phyloP scores from a whole-genome alignment of 2,797 vertebrate species.

The Holocentrus rufus region DNA sequence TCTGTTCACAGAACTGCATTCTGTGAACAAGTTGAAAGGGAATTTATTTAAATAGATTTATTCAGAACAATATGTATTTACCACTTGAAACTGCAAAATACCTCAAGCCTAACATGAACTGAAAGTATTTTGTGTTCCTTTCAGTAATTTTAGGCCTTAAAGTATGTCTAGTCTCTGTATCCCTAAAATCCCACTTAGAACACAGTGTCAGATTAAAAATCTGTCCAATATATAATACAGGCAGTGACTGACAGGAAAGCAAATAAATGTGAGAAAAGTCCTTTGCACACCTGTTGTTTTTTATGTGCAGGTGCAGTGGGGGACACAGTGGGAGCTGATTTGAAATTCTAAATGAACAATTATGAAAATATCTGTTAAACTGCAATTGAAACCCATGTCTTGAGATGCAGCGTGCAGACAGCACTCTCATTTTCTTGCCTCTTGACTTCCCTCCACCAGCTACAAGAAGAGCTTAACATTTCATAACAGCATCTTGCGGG shows the following conservation, averaged over 20 bases:
- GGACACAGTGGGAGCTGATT: too few species aligned
- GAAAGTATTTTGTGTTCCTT: too few species aligned
- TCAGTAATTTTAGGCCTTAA: not conserved
- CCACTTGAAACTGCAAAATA: too few species aligned
- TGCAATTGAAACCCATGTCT: slow-evolving; percentile 30
- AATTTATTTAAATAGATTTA: not conserved
- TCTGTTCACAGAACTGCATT: not conserved
- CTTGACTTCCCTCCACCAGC: too few species aligned
- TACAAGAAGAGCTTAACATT: too few species aligned
- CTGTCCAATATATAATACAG: slow-evolving; percentile 4
- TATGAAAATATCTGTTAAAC: slow-evolving; percentile 1
- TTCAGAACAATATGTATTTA: not conserved
- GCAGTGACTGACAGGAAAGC: slow-evolving; percentile 37
- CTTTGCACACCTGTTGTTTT: too few species aligned
- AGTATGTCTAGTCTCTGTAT: not conserved
- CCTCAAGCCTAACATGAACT: too few species aligned
- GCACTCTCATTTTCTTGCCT: too few species aligned
- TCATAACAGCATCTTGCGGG: too few species aligned
- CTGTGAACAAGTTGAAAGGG: not conserved
- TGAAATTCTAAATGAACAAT: too few species aligned
- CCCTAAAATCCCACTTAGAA: slow-evolving; percentile 10
- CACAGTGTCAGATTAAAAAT: slow-evolving; percentile 4
- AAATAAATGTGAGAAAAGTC: not conserved
- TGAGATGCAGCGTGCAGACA: slow-evolving; percentile 6
- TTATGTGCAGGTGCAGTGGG: too few species aligned